Evolutionary conservation across 2,113 vertebrate genomes (phyloP).

Genomic region (Setophaga petechia): DNA sequence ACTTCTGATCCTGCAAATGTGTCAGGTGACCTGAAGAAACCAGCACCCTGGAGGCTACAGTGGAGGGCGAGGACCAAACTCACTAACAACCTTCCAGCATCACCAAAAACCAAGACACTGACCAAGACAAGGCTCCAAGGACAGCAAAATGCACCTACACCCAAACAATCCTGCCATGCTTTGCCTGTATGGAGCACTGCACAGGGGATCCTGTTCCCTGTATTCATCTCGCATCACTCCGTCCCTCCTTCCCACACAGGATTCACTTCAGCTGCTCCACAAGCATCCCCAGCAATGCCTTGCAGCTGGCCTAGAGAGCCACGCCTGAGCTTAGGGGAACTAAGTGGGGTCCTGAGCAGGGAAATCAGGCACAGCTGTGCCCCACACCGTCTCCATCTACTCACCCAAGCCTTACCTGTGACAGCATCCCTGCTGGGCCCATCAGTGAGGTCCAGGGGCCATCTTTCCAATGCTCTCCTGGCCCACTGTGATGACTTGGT

Average conservation of each 20-base stretch:
- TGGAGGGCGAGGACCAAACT: background rate
- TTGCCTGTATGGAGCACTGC: fast-evolving
- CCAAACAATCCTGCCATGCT: fast-evolving
- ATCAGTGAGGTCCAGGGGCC: fast-evolving
- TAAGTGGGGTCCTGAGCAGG: background rate
- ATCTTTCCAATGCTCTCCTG: fast-evolving
- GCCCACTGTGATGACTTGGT: fast-evolving
- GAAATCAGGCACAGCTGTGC: background rate
- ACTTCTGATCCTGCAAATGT: background rate
- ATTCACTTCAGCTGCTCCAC: fast-evolving
- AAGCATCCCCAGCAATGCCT: background rate
- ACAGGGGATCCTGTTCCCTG: fast-evolving
- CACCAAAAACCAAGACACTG: background rate
- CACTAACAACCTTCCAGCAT: background rate
- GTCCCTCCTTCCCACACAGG: background rate
- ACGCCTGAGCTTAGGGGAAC: background rate
- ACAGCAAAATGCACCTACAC: background rate
- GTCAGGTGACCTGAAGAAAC: background rate
- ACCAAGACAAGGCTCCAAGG: background rate
- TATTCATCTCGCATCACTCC: background rate
- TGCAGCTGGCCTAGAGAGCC: background rate
- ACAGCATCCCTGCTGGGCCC: background rate
- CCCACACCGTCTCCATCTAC: background rate
- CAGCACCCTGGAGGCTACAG: fast-evolving
- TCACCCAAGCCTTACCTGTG: background rate